Base-by-base conservation (phyloP, 2,797 vertebrate genomes). In the Fundulus diaphanus region DNA sequence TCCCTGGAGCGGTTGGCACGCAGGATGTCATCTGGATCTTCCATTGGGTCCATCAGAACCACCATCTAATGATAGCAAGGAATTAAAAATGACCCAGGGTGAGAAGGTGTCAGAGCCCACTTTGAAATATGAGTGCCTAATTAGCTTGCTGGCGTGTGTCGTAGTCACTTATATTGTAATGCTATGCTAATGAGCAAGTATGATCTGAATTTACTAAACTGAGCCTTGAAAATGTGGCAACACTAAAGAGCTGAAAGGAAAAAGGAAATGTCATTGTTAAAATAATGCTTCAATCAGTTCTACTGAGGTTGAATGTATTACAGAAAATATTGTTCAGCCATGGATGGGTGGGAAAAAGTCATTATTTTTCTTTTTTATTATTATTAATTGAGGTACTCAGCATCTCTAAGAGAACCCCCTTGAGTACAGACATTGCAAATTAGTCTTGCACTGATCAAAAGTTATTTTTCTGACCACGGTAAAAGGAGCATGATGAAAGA, bases 41-140 rank as follows among this genome's bases (percentile, higher is more conserved):
- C 96, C 95, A 96, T 92, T 27, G 97, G 97, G 87, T 98, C 97
- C 97, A 94, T 96, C 56, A 98, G 93, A 78, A 98, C 96, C 93
- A 97, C 96, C 94, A 98, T 96, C 97, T 98, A 80, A 73, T 82
- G 65, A 77, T 2, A 42, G 81, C 33, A 76, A 59, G 59, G 35
- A 40, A 66, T 65, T 9, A 67, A 42, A 16, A 52, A 73, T n/a
- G 29, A 57, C 1, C 29, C 22, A 46, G 48, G 24, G 18, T 49
- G 37, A 61, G 48, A 1, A 31, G 42, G 52, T 71, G 59, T 59
- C 44, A 2, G 7, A 42, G 68, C 57, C 18, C 1, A 35, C 27
- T 27, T 33, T 73, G 20, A 52, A 15, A 24, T 63, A 0, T 76
- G 49, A 52, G 57, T n/a, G 35, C 67, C 52, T 51, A 68, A 6